Evolutionary conservation across 30 jellyfish, hydroid and myxozoan species (phyloP).

Genomic region (Morbakka virulenta): DNA sequence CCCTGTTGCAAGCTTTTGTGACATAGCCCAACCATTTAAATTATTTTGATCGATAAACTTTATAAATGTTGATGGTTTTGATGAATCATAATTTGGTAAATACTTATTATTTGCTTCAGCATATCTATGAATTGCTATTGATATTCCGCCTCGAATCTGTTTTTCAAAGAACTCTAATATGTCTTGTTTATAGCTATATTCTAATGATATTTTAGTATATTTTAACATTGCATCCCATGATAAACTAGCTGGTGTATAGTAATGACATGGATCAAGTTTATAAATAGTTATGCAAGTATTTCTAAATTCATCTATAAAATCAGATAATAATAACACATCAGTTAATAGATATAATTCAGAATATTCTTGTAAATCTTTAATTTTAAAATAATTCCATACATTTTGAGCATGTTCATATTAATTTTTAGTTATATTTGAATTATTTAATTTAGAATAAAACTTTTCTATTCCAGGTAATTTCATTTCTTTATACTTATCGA

Average conservation of each 20-base stretch:
- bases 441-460: not conserved
- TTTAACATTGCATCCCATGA: slow-evolving; percentile 25
- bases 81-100: not conserved
- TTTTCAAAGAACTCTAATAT: not conserved
- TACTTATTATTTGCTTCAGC: slow-evolving; percentile 4
- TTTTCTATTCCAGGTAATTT: not conserved
- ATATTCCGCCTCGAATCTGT: slow-evolving; percentile 23
- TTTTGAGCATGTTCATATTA: not conserved
- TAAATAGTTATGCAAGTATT: not conserved
- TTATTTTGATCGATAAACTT: too few species aligned
- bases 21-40: too few species aligned
- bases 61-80: slow-evolving; percentile 6
- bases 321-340: slow-evolving; percentile 9
- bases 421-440: not conserved
- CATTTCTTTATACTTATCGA: not conserved
- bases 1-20: too few species aligned
- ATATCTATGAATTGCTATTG: not conserved
- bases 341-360: not conserved
- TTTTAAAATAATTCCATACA: not conserved
- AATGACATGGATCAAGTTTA: slow-evolving; percentile 13
- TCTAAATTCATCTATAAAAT: slow-evolving; percentile 1
- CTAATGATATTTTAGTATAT: not conserved
- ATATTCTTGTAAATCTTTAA: not conserved
- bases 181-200: not conserved
- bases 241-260: slow-evolving; percentile 12